phyloP scores from a whole-genome alignment of 1,140 invertebrate genomes.

The Pseudoatta argentina region DNA sequence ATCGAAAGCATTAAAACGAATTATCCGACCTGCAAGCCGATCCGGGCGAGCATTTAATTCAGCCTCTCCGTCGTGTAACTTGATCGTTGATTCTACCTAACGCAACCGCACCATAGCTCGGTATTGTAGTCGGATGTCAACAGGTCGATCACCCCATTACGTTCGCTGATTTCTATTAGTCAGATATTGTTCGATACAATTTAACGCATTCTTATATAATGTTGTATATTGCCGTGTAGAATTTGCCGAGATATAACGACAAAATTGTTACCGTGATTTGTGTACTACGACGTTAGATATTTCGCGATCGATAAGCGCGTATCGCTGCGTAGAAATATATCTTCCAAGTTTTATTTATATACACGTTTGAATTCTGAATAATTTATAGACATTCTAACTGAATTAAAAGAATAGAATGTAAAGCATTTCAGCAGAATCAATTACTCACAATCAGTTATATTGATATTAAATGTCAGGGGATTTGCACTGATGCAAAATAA shows the following conservation, averaged over 20 bases:
- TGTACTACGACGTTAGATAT: neutral
- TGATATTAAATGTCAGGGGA: neutral
- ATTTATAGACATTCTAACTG: neutral
- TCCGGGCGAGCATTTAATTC: conserved; percentile 47
- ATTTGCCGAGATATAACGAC: neutral
- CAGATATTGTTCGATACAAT: conserved; percentile 17
- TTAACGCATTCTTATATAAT: conserved; percentile 11
- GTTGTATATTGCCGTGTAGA: neutral
- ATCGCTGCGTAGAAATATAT: conserved; percentile 3
- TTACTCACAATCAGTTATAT: neutral
- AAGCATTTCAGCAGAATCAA: neutral
- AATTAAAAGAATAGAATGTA: neutral
- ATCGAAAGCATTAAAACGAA: conserved; percentile 1
- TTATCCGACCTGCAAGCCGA: conserved; percentile 16
- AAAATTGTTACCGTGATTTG: neutral
- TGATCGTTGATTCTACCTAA: conserved; percentile 55
- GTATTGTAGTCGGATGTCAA: conserved; percentile 55
- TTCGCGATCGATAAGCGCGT: neutral
- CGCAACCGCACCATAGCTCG: conserved; percentile 21
- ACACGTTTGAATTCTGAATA: neutral
- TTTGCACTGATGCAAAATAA: neutral
- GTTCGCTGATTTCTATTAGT: conserved; percentile 58
- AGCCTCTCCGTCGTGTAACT: conserved; percentile 49
- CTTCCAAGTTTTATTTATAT: neutral
- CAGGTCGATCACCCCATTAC: conserved; percentile 63